Evolutionary conservation across 2,888 invertebrate species (phyloP).

Genomic region (Drosophila cognata): DNA sequence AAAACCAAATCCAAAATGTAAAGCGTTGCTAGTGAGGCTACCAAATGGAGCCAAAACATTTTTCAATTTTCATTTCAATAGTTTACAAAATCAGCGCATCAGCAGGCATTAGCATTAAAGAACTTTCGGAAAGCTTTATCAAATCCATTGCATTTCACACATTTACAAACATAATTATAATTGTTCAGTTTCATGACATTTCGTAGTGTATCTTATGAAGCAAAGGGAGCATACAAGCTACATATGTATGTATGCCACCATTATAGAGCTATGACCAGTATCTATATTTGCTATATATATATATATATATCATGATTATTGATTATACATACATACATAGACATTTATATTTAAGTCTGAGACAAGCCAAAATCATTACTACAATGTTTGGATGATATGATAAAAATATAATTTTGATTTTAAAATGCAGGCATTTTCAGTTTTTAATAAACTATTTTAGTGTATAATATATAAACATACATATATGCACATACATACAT

Average conservation of each 20-base stretch:
- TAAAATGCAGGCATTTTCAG: conserved; percentile 47
- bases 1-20: conserved; percentile 46
- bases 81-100: conserved; percentile 34
- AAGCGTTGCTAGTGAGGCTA: conserved; percentile 74
- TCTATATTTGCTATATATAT: conserved; percentile 13
- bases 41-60: conserved; percentile 56
- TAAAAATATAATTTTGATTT: conserved; percentile 16
- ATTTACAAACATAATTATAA: conserved; percentile 12
- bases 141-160: conserved; percentile 41
- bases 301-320: conserved; percentile 25
- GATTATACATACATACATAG: conserved; percentile 2
- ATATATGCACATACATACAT: conserved; percentile 26
- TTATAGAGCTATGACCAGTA: conserved; percentile 7
- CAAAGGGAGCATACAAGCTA: conserved; percentile 5
- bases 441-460: conserved; percentile 33
- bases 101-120: conserved; percentile 28
- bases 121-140: conserved; percentile 42
- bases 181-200: conserved; percentile 23
- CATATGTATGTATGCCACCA: conserved; percentile 9
- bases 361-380: conserved; percentile 36
- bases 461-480: conserved; percentile 30
- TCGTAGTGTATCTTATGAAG: conserved; percentile 30
- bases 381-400: conserved; percentile 30
- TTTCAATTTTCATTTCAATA: conserved; percentile 44
- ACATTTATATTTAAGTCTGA: conserved; percentile 35